Percentiles rank a stretch among this genome's conserved stretches.
These are phyloP conservation scores for Chrysina gloriosa DNA, from an alignment of 2,888 invertebrate species.

Conservation along the genomic window DNA sequence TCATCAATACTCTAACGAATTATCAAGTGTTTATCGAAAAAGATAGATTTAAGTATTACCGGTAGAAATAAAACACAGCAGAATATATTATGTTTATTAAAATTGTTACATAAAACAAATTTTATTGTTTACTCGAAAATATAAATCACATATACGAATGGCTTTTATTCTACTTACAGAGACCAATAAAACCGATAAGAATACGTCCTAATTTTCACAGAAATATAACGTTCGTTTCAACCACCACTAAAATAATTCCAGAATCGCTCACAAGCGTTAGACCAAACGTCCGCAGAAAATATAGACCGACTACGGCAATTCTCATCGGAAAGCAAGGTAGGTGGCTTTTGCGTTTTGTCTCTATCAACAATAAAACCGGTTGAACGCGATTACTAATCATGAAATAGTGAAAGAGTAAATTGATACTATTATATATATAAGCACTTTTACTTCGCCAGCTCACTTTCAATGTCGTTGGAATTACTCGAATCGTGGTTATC, in stretches of 20 bases:
- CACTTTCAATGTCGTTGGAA: conserved; percentile 33
- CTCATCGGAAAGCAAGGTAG: conserved; percentile 38
- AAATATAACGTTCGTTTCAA: conserved; percentile 54
- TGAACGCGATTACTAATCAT: not conserved
- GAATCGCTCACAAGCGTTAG: conserved; percentile 31
- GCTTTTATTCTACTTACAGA: conserved; percentile 37
- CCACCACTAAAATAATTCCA: conserved; percentile 47
- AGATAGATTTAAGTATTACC: not conserved
- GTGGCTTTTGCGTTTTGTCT: conserved; percentile 21
- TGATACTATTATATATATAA: conserved; percentile 1
- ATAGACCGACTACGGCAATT: conserved; percentile 34
- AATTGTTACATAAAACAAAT: not conserved
- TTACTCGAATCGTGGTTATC: not conserved
- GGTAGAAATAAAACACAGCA: conserved; percentile 26
- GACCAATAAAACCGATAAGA: conserved; percentile 41
- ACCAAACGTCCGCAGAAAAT: conserved; percentile 37
- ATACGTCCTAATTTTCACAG: conserved; percentile 21
- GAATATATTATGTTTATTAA: conserved; percentile 31
- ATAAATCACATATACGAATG: not conserved
- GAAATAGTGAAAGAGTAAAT: conserved; percentile 26
- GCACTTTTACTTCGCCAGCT: conserved; percentile 34
- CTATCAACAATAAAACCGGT: conserved; percentile 18
- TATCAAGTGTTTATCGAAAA: too few relatives aligned
- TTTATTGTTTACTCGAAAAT: not conserved
- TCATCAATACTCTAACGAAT: too few relatives aligned